Evolutionary conservation across 2,113 vertebrate species (phyloP), one percentile per base, ranked within the genome.

Genomic region (Australoheros scitulus): DNA sequence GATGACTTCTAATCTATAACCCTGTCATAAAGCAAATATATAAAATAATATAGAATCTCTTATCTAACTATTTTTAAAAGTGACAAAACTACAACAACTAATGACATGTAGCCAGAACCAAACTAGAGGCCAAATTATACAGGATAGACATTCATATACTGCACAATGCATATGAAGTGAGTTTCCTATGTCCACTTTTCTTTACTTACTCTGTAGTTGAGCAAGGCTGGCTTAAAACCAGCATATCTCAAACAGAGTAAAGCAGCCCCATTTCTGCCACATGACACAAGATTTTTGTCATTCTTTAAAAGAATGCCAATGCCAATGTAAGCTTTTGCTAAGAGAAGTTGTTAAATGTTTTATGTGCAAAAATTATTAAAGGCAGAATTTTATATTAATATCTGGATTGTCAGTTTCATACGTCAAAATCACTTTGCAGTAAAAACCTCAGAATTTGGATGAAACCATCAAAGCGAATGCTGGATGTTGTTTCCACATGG

Each of bases 331-430:
- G 64, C 50, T 76, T 61, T 77, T 57, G 20, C 68, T 79, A 36
- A 63, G 29, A 80, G 80, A 80, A 80, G 76, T 14, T 81, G 29
- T n/a, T 89, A 34, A 81, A 88, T 89, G 82, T 91, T 78, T 87
- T 47, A 86, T 58, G 29, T 7, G 43, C 38, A 79, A 55, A 68
- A 68, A 36, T 61, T 18, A 50, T 29, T 32, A 52, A 43, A 72
- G 57, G 22, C 59, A 11, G 1, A 5, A 56, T 24, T 58, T 43
- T 0, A 34, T 68, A 60, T 47, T 56, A 11, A 79, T n/a, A n/a
- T 11, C 1, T 32, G 60, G 50, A 61, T 60, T 76, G 36, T 74
- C 7, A 65, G 47, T 4, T 72, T n/a, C 20, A 20, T 3, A 43
- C 63, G 7, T 70, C 59, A 11, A 7, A 81, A 52, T n/a, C 6